A percentile compares a stretch with the other conserved stretches of the same genome.
Conservation (phyloP, 2,113 vertebrate species). For the Mormyrus iriodes region DNA sequence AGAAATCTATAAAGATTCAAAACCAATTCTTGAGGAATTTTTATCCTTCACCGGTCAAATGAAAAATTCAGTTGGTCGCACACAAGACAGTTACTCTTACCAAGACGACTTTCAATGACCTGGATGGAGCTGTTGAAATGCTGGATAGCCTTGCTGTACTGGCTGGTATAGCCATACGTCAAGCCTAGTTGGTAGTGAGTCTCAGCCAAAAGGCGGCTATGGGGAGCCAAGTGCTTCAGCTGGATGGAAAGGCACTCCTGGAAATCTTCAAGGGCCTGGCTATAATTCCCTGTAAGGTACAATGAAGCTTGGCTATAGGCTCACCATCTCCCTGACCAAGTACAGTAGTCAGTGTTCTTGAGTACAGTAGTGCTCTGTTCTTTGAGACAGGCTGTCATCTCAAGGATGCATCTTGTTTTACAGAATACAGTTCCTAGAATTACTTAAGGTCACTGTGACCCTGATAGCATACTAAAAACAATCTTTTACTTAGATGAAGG, state of each 20-base stretch:
- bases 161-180: conserved; percentile 70
- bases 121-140: conserved; percentile 75
- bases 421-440: not conserved
- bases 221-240: conserved; percentile 76
- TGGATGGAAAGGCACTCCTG: conserved; percentile 83
- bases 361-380: not conserved
- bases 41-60: not conserved
- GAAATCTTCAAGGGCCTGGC: conserved; percentile 85
- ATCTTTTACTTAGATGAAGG: not conserved
- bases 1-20: not conserved
- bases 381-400: not conserved
- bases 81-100: conserved; percentile 50
- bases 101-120: conserved; percentile 83
- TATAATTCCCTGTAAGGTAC: conserved; percentile 74
- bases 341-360: not conserved
- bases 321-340: not conserved
- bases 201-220: conserved; percentile 86
- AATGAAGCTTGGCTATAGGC: not conserved
- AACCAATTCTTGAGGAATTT: not conserved
- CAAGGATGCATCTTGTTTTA: not conserved
- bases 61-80: not conserved
- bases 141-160: conserved; percentile 71
- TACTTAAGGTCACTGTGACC: not conserved
- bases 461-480: not conserved
- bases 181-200: conserved; percentile 88